These are phyloP conservation scores for Falco cherrug DNA, from an alignment of 2,797 vertebrate genomes.

Conservation along the genomic window DNA sequence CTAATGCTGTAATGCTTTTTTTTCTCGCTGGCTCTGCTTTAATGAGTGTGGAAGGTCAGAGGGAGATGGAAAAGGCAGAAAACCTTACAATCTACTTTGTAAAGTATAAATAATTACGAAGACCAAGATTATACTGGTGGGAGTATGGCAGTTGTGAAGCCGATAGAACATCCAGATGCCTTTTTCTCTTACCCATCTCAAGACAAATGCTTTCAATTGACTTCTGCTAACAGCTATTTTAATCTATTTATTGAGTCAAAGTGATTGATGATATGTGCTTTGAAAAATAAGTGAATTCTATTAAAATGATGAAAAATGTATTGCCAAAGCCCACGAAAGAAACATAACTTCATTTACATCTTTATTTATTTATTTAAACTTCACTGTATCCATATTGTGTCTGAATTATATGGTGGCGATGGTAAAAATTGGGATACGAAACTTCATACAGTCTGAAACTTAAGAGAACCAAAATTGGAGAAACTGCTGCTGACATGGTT, in stretches of 20 bases:
- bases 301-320: not conserved
- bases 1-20: not conserved
- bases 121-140: not conserved
- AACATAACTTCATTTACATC: not conserved
- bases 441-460: not conserved
- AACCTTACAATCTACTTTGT: not conserved
- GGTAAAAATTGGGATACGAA: not conserved
- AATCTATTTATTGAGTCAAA: not conserved
- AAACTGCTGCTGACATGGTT: not conserved
- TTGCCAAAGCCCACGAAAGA: not conserved
- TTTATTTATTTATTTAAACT: not conserved
- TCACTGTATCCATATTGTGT: not conserved
- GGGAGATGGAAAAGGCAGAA: not conserved
- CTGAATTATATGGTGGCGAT: not conserved
- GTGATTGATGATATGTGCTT: not conserved
- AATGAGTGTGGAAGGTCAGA: not conserved
- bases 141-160: not conserved
- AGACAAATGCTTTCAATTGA: not conserved
- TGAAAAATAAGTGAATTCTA: not conserved
- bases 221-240: constrained; percentile 4
- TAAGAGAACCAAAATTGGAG: not conserved
- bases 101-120: not conserved
- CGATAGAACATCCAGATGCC: not conserved
- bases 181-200: not conserved
- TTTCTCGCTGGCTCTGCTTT: not conserved